Base-by-base conservation (phyloP, 2,113 vertebrate species). In the Epinephelus cyanopodus region DNA sequence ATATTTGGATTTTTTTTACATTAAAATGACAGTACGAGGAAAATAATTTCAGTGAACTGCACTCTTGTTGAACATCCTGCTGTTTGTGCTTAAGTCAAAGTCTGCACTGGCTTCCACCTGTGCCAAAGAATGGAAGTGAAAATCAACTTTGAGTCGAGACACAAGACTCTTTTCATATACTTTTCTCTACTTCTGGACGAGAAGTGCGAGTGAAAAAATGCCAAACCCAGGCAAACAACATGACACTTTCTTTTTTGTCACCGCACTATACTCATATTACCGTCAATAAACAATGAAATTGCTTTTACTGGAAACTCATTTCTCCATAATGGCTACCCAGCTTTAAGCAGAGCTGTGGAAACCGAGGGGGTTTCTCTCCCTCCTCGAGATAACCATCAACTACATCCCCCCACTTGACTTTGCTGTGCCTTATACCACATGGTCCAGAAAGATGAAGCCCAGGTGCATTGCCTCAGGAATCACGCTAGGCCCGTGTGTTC, bases 401-500 rank as follows among this genome's bases (percentile, higher is more conserved):
- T 92, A 82, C 87, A 86, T 86, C 86, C 87, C 87, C 88, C 81
- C 81, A 85, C 89, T 92, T 89, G 89, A 93, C 89, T 92, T 90
- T 87, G 71, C 88, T 79, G 80, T 37, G 89, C 91, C 70, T 89
- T 87, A 89, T 87, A 90, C 87, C 93, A 90, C 91, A 92, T 92
- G 89, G 85, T 90, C 83, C 82, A 80, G 81, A 89, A 77, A 94
- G 93, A 94, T 91, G 90, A 92, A 93, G 93, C 86, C 95, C 94
- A 96, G 93, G 94, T 95, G 94, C 93, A 94, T 93, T 76, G 93
- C 94, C 95, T 94, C 90, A 67, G 94, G 94, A 95, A 88, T 77
- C 75, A 73, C 45, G 80, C 87, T 79, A 63, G 89, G 90, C 87
- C 79, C 76, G 74, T 71, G 82, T 84, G 87, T 87, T 86, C 84